Conservation (phyloP, 1,140 invertebrate genomes). For the Periplaneta americana region DNA sequence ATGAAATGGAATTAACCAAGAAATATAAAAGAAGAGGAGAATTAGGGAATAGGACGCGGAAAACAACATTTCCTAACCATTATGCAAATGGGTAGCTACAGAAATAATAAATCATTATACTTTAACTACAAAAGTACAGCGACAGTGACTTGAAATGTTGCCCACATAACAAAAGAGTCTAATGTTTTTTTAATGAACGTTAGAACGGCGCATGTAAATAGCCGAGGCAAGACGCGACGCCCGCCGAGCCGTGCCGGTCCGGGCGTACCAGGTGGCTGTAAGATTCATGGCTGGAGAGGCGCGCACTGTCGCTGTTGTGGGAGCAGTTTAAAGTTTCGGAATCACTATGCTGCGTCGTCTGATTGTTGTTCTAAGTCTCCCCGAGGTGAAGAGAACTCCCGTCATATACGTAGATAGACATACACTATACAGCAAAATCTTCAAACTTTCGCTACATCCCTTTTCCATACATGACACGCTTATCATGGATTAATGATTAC, state of each 20-base stretch:
- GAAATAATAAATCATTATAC: too few species aligned
- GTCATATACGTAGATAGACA: not conserved
- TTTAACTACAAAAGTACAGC: too few species aligned
- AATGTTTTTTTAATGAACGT: not conserved
- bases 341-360: not conserved
- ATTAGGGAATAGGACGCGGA: too few species aligned
- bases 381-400: not conserved
- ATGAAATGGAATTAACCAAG: too few species aligned
- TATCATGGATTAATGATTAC: too few species aligned
- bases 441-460: too few species aligned
- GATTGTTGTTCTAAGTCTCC: not conserved
- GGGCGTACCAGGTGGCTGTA: not conserved
- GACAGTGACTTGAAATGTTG: too few species aligned
- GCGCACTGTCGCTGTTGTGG: not conserved
- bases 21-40: too few species aligned
- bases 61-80: too few species aligned
- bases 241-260: not conserved
- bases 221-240: not conserved
- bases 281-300: not conserved
- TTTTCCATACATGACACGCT: too few species aligned
- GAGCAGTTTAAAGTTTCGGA: not conserved
- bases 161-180: not conserved
- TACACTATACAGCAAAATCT: not conserved
- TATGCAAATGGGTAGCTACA: too few species aligned
- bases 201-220: not conserved